Percentiles rank a stretch among this genome's conserved stretches.
These are phyloP conservation scores for Aphelenchoides fujianensis DNA, from an alignment of 1,140 invertebrate species.

Conservation along the genomic window DNA sequence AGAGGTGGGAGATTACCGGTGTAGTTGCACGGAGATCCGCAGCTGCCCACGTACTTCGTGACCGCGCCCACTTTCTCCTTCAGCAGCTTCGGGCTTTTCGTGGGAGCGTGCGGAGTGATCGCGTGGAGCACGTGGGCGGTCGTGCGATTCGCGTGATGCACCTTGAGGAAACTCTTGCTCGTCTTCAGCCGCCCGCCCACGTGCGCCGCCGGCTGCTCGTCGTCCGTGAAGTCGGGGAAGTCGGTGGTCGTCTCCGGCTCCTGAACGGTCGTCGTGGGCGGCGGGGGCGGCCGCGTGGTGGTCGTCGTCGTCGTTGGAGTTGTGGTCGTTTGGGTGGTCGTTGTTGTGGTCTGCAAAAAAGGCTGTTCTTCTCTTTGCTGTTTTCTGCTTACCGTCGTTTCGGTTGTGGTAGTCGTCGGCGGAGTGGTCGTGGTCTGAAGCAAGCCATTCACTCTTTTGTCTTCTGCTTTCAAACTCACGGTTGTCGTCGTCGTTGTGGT, in stretches of 20 bases:
- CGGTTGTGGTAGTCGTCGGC: slow-evolving; percentile 19
- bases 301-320: slow-evolving; percentile 18
- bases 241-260: slow-evolving; percentile 1
- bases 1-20: slow-evolving; percentile 21
- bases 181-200: not conserved
- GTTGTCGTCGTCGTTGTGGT: slow-evolving; percentile 47
- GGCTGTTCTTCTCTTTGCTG: no score
- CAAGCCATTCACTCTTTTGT: no score
- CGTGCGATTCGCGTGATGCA: not conserved
- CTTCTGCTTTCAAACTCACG: not conserved
- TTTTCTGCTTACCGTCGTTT: not conserved
- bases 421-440: slow-evolving; percentile 1
- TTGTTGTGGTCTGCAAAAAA: slow-evolving; percentile 24
- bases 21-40: slow-evolving; percentile 28
- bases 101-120: not conserved
- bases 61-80: slow-evolving; percentile 6
- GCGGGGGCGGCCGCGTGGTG: not conserved
- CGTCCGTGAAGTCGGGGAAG: slow-evolving; percentile 7
- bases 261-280: slow-evolving; percentile 4
- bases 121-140: not conserved
- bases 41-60: slow-evolving; percentile 21
- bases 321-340: not conserved
- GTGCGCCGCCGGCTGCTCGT: not conserved
- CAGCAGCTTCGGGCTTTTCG: slow-evolving; percentile 1
- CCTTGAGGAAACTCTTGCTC: not conserved